phyloP scores from a whole-genome alignment of 1,140 invertebrate genomes.

The Tetranychus cinnabarinus region DNA sequence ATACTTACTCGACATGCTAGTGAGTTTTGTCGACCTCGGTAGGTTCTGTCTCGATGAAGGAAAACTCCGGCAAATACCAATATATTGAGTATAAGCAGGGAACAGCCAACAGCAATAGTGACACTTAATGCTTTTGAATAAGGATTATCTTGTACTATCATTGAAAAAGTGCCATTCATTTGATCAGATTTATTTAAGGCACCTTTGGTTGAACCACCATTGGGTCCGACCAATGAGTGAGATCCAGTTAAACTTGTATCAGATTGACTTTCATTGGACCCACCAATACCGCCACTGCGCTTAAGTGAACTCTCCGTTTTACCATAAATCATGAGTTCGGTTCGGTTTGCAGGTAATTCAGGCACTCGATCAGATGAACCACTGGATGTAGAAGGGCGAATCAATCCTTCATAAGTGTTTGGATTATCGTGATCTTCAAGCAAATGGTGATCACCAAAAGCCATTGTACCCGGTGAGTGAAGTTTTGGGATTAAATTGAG shows the following conservation, averaged over 20 bases:
- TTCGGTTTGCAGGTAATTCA: too few relatives aligned
- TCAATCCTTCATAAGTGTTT: constrained; percentile 24
- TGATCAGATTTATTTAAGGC: not conserved
- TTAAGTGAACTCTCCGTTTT: too few relatives aligned
- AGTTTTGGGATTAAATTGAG: constrained; percentile 78
- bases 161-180: constrained; percentile 9
- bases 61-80: constrained; percentile 78
- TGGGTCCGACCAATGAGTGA: not conserved
- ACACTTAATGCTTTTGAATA: constrained; percentile 73
- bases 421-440: constrained; percentile 35
- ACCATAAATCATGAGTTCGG: too few relatives aligned
- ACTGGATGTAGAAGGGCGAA: constrained; percentile 1
- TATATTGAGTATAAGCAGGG: constrained; percentile 65
- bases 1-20: too few relatives aligned
- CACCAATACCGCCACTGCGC: too few relatives aligned
- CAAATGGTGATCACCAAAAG: constrained; percentile 38
- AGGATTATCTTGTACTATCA: constrained; percentile 26
- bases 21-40: too few relatives aligned
- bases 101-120: constrained; percentile 73
- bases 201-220: not conserved
- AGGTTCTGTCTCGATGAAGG: constrained; percentile 44
- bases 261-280: too few relatives aligned
- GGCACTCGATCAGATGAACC: not conserved
- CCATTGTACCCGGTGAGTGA: constrained; percentile 26
- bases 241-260: not conserved